Base-by-base conservation (phyloP, 2,888 invertebrate genomes). In the Netelia fuscicornis region DNA sequence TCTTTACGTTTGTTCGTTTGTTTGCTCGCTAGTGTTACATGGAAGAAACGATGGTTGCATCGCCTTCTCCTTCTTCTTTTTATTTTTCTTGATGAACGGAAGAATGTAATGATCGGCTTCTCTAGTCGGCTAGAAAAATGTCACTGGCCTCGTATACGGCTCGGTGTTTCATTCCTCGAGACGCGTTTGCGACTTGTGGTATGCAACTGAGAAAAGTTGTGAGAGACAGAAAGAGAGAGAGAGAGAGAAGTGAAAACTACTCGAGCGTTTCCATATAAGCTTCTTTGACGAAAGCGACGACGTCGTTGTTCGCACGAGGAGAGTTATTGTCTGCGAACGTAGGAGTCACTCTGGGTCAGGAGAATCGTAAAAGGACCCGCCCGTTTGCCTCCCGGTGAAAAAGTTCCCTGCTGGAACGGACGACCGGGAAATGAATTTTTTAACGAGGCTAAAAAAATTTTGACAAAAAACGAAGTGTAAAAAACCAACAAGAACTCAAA, bases 241-340 rank as follows among this genome's bases (percentile, higher is more conserved):
- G 25, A 56, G 52, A 23, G n/a, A 42, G 76, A 30, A 48, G 25
- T 67, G 44, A 23, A 80, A 60, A 80, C 67, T 56, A 75, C 65
- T 82, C 76, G 58, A 62, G 37, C 20, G 70, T 81, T 81, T 79
- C 65, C 81, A 81, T 84, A 81, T 78, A 75, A 84, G 81, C 58
- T 65, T 56, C 70, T 56, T 71, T 60, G 64, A 44, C 56, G 75
- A 74, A 62, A 67, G n/a, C 65, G 65, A 68, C 62, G 20, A 72
- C 80, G 81, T 25, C 75, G 58, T 58, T 37, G 30, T 71, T 54
- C 71, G 78, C 81, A 75, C 78, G 71, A 75, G 60, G 62, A 78
- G 67, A 60, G 23, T 58, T 82, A 85, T 85, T 85, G 85, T 85
- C 79, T 79, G 54, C 75, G 58, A 60, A 64, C 58, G 20, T 79